Conservation (phyloP, 1,140 invertebrate genomes). For the Lucilia sericata region DNA sequence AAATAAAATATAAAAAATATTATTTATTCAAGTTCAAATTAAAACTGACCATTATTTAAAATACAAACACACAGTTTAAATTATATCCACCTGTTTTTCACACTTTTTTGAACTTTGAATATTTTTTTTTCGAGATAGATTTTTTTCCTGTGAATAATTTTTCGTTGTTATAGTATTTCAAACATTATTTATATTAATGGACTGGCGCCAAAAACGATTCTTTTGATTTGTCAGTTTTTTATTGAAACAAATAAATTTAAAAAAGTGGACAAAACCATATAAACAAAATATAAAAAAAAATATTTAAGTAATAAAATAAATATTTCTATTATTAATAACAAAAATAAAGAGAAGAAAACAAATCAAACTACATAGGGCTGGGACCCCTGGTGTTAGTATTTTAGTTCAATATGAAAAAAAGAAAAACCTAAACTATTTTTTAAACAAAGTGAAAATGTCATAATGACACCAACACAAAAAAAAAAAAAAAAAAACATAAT, state of each 20-base stretch:
- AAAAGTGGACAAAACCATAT: not conserved
- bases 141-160: not conserved
- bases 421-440: no score
- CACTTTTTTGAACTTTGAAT: not conserved
- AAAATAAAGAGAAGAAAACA: not conserved
- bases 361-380: not conserved
- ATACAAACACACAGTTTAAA: not conserved
- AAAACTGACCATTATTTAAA: slow-evolving; percentile 18
- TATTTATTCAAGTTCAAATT: not conserved
- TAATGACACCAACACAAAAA: slow-evolving; percentile 32
- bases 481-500: not conserved
- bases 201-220: slow-evolving; percentile 33
- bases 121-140: not conserved
- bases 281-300: not conserved
- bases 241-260: not conserved
- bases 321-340: not conserved
- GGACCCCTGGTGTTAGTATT: not conserved
- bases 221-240: slow-evolving; percentile 10
- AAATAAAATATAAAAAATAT: not conserved
- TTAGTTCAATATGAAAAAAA: not conserved
- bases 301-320: not conserved
- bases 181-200: slow-evolving; percentile 30
- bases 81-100: slow-evolving; percentile 31
- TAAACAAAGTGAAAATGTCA: slow-evolving; percentile 20
- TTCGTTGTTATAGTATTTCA: not conserved